Conservation (phyloP, 1,140 invertebrate species). For the Neodiprion pinetum region DNA sequence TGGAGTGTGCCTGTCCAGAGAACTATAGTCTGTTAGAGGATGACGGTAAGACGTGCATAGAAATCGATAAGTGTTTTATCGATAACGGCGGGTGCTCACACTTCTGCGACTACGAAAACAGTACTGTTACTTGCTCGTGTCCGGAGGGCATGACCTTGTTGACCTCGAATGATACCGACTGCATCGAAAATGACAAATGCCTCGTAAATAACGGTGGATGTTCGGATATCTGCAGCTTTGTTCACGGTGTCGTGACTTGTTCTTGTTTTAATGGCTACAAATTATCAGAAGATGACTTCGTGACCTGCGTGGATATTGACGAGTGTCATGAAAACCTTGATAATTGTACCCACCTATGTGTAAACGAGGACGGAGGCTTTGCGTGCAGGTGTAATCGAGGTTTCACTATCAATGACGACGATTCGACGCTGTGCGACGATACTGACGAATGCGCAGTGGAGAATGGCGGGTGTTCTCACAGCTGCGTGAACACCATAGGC, state of each 20-base stretch:
- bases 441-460: conserved; percentile 62
- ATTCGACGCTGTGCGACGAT: conserved; percentile 46
- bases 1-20: conserved; percentile 66
- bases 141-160: conserved; percentile 75
- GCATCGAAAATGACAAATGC: conserved; percentile 80
- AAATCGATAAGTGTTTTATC: conserved; percentile 67
- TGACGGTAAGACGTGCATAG: conserved; percentile 64
- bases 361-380: conserved; percentile 76
- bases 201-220: conserved; percentile 68
- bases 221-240: conserved; percentile 44
- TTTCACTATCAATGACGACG: conserved; percentile 59
- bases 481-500: conserved; percentile 64
- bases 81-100: conserved; percentile 66
- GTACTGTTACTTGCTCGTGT: conserved; percentile 67
- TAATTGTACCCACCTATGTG: conserved; percentile 67
- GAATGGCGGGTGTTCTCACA: conserved; percentile 66
- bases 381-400: conserved; percentile 79
- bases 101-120: conserved; percentile 56
- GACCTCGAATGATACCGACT: conserved; percentile 29
- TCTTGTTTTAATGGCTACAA: conserved; percentile 55
- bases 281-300: conserved; percentile 38
- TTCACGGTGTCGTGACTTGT: conserved; percentile 52
- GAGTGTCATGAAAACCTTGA: conserved; percentile 62
- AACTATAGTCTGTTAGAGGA: conserved; percentile 49
- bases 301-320: conserved; percentile 62